phyloP scores from a whole-genome alignment of 2,888 invertebrate genomes.

The Bimastos eiseni region DNA sequence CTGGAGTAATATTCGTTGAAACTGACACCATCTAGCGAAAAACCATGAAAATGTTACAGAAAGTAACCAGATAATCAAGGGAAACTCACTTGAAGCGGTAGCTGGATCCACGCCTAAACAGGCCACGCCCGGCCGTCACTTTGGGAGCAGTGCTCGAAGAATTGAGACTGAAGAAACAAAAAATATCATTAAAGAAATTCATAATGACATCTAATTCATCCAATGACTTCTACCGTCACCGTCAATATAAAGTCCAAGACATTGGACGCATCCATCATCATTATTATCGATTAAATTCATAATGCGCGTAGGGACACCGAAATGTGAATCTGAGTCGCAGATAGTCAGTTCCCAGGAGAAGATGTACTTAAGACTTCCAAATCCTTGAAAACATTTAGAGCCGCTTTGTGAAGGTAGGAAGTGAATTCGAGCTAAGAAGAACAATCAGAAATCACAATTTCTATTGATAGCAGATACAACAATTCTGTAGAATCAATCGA shows the following conservation, averaged over 20 bases:
- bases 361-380: too few relatives aligned
- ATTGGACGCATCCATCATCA: too few relatives aligned
- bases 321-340: too few relatives aligned
- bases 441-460: too few relatives aligned
- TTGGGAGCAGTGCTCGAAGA: constrained; percentile 85
- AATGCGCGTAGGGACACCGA: too few relatives aligned
- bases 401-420: too few relatives aligned
- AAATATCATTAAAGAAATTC: background rate
- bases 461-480: too few relatives aligned
- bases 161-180: constrained; percentile 70
- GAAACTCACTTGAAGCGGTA: constrained; percentile 73
- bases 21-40: background rate
- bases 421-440: too few relatives aligned
- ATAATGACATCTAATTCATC: background rate
- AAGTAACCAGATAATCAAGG: background rate
- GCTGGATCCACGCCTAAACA: constrained; percentile 91
- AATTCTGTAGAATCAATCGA: too few relatives aligned
- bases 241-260: background rate
- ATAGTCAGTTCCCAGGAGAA: too few relatives aligned
- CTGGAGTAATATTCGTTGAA: background rate
- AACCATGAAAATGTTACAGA: background rate
- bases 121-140: constrained; percentile 79
- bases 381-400: too few relatives aligned
- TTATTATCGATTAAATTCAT: too few relatives aligned
- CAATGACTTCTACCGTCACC: background rate